These are phyloP conservation scores for Drosophila ercepeae DNA, from an alignment of 1,140 invertebrate species.

Conservation along the genomic window DNA sequence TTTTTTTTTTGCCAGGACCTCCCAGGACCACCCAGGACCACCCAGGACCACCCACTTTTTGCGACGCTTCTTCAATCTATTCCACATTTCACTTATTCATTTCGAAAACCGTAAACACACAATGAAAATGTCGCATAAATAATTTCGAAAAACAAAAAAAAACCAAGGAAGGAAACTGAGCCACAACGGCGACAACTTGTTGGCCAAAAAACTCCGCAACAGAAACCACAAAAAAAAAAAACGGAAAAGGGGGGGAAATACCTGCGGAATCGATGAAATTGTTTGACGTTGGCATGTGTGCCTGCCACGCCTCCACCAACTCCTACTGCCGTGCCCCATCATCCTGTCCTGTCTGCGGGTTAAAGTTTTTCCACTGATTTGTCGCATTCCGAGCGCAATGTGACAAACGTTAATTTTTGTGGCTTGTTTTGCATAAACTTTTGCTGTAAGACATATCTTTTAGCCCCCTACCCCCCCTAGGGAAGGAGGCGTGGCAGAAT, in stretches of 20 bases:
- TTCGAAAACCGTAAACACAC: constrained; percentile 66
- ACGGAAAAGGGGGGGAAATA: not conserved
- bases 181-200: constrained; percentile 62
- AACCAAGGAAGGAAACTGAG: not conserved
- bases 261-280: constrained; percentile 72
- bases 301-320: constrained; percentile 15
- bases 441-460: constrained; percentile 47
- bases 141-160: constrained; percentile 36
- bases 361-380: constrained; percentile 72
- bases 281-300: constrained; percentile 61
- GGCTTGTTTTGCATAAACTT: constrained; percentile 81
- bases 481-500: not conserved
- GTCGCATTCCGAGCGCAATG: constrained; percentile 79
- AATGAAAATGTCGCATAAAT: constrained; percentile 81
- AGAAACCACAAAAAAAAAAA: not conserved
- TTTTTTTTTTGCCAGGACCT: not conserved
- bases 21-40: not conserved
- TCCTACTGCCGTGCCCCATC: no score
- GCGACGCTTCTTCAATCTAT: constrained; percentile 40
- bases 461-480: not conserved
- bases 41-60: not conserved
- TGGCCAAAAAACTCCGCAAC: constrained; percentile 55
- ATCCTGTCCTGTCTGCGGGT: constrained; percentile 40
- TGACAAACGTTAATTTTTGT: constrained; percentile 82
- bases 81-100: constrained; percentile 51